A percentile compares a stretch with the other conserved stretches of the same genome.
phyloP scores from a whole-genome alignment of 1,140 invertebrate species.

The Cyclina sinensis region DNA sequence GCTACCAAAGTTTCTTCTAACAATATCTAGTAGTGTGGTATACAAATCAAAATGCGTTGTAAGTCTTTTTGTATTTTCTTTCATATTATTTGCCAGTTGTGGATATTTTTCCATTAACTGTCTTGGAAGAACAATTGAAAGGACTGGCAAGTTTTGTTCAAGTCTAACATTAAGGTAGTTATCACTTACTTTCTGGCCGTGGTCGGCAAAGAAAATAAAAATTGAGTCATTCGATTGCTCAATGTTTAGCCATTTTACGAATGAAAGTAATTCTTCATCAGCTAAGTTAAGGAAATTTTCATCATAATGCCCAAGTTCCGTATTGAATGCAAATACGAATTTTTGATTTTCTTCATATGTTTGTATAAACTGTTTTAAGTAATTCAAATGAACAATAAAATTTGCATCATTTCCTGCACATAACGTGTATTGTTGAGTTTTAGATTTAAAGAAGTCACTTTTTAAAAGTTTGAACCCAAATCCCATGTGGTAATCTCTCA shows the following conservation, averaged over 20 bases:
- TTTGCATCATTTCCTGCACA: conserved; percentile 48
- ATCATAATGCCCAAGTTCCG: conserved; percentile 31
- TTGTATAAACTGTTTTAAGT: conserved; percentile 49
- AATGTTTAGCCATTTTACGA: conserved; percentile 57
- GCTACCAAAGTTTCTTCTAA: conserved; percentile 75
- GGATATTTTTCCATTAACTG: conserved; percentile 90
- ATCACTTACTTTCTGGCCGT: conserved; percentile 22
- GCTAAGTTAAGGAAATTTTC: conserved; percentile 9
- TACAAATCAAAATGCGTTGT: conserved; percentile 87
- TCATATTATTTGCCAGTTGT: conserved; percentile 90
- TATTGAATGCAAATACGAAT: conserved; percentile 35
- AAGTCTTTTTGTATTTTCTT: conserved; percentile 88
- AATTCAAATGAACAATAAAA: conserved; percentile 26
- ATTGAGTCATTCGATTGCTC: conserved; percentile 8
- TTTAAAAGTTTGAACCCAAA: background rate
- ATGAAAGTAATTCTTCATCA: conserved; percentile 72
- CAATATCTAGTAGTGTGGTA: conserved; percentile 84
- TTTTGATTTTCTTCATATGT: conserved; percentile 37
- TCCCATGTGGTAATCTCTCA: conserved; percentile 39
- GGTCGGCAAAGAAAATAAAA: conserved; percentile 26
- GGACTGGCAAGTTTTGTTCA: conserved; percentile 95
- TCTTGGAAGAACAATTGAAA: conserved; percentile 92
- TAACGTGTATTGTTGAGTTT: conserved; percentile 5
- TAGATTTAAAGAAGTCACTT: background rate
- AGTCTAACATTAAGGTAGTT: conserved; percentile 31